phyloP scores from a whole-genome alignment of 64 coral and sea anemone species.

The Montipora efflorescens region DNA sequence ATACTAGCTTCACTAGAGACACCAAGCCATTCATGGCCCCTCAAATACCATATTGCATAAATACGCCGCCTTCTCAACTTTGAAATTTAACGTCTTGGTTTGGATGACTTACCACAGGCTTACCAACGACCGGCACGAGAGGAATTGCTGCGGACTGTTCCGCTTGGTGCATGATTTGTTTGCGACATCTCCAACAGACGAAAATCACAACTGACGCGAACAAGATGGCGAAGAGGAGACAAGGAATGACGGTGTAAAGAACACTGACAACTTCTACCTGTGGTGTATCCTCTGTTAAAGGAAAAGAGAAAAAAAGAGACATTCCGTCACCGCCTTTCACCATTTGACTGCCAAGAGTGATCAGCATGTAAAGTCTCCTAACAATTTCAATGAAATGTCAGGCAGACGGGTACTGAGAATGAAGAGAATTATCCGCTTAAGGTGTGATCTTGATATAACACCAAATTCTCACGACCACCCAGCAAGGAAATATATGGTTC shows the following conservation, averaged over 20 bases:
- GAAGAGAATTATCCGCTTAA: no score
- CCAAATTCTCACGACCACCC: no score
- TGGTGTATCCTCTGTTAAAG: conserved; percentile 46
- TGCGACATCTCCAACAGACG: conserved; percentile 85
- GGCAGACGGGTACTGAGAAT: no score
- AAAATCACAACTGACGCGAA: conserved; percentile 87
- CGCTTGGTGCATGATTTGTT: conserved; percentile 80
- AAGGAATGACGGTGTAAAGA: conserved; percentile 94
- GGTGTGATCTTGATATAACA: no score
- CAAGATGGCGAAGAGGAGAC: conserved; percentile 78
- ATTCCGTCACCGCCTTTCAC: not conserved
- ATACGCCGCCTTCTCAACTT: no score
- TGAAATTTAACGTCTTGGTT: no score
- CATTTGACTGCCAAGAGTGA: not conserved
- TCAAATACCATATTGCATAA: no score
- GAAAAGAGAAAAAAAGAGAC: conserved; percentile 1
- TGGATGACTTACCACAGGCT: conserved; percentile 25
- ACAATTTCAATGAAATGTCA: no score
- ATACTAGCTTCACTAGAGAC: no score
- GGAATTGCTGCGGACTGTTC: conserved; percentile 54
- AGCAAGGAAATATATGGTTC: no score
- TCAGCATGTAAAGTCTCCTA: no score
- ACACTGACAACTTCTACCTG: conserved; percentile 75
- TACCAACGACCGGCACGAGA: conserved; percentile 80
- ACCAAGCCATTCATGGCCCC: no score